Base-by-base conservation (phyloP, 2,113 vertebrate species). In the Salvelinus sp. region DNA sequence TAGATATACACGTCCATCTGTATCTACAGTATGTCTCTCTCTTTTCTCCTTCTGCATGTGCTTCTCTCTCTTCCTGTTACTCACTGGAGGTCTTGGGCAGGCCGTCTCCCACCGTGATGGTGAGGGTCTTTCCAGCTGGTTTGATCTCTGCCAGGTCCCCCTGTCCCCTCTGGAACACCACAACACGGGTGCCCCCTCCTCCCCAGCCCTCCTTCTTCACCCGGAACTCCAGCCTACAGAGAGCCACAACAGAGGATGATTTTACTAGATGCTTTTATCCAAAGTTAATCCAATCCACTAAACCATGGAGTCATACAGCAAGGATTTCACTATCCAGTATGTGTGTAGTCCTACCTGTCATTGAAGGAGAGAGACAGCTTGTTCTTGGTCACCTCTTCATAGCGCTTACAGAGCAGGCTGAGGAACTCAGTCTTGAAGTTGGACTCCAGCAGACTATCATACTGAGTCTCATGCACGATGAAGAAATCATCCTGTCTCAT, bases 171-270 rank as follows among this genome's bases (percentile, higher is more conserved):
- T 90, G 3, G 76, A 99, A 96, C 20, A 89, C 88, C 82, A 99
- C 87, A 0, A 72, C 84, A n/a, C 98, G 95, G 25, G 90, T 91
- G 48, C 96, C 85, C 0, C 98, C 98, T 38, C 97, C 97, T 0
- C 97, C 96, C 98, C 98, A 99, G 69, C 98, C 98, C 83, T 96
- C 97, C 86, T 98, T 99, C 92, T 99, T 99, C 87, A 99, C 95
- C 72, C 92, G 94, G 88, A 97, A 97, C 90, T 98, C 96, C 91
- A 99, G 88, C 91, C 98, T 99, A 82, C 44, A 27, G 0, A 47
- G 12, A 72, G 30, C 30, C 9, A 63, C 48, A 69, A 47, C 48
- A 10, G 33, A 13, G 3, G 72, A 33, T 68, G 12, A 16, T 57
- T 57, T 57, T 16, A 44, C 33, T 44, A 18, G 50, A 54, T 54